Conservation (phyloP, 2,888 invertebrate species). For the Phlogophora meticulosa region DNA sequence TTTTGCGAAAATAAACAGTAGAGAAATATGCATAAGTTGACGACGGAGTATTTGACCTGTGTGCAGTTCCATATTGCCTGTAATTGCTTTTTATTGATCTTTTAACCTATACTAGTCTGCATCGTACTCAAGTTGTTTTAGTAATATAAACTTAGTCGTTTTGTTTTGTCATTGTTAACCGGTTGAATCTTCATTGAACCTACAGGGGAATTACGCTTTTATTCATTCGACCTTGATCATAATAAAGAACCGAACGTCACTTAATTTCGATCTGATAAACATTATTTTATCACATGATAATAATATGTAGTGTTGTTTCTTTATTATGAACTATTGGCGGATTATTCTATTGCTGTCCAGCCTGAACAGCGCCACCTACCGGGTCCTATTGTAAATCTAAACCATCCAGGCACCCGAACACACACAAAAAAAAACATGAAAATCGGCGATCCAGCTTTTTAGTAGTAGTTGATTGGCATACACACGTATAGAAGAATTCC, state of each 20-base stretch:
- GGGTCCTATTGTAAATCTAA: too few relatives aligned
- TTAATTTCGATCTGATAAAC: not conserved
- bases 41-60: not conserved
- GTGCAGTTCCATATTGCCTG: not conserved
- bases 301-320: too few relatives aligned
- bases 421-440: too few relatives aligned
- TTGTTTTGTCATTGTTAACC: not conserved
- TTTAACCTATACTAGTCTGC: too few relatives aligned
- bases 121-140: not conserved
- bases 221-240: not conserved
- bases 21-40: not conserved
- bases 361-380: too few relatives aligned
- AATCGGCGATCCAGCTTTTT: too few relatives aligned
- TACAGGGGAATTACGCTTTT: not conserved
- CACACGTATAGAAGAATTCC: too few relatives aligned
- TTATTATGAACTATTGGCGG: too few relatives aligned
- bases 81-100: not conserved
- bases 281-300: too few relatives aligned
- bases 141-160: not conserved
- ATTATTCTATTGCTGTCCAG: too few relatives aligned
- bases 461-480: too few relatives aligned
- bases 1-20: not conserved
- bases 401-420: too few relatives aligned
- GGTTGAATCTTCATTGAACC: conserved; percentile 4
- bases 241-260: not conserved